These are phyloP conservation scores for Halictus ligatus DNA, from an alignment of 2,888 invertebrate species.

Conservation along the genomic window DNA sequence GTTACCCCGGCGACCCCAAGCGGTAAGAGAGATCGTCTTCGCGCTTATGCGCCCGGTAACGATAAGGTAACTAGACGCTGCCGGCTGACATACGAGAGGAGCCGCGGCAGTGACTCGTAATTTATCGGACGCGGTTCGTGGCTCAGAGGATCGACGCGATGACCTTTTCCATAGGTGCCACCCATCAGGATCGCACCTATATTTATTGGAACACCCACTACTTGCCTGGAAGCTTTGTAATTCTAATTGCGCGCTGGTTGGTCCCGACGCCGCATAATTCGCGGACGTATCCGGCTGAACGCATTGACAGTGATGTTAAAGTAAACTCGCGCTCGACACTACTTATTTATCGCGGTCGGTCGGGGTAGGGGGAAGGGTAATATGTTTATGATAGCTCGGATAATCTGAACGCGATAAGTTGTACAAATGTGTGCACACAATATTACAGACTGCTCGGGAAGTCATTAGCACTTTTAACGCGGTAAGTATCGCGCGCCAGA, in stretches of 20 bases:
- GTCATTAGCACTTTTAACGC: neutral
- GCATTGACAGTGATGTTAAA: neutral
- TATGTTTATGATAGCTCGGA: neutral
- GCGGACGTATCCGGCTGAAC: neutral
- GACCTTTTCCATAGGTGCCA: slow-evolving; percentile 56
- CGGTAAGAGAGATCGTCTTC: neutral
- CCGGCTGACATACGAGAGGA: slow-evolving; percentile 53
- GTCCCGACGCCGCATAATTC: neutral
- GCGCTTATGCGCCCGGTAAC: slow-evolving; percentile 2
- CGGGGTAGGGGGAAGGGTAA: neutral
- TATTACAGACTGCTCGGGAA: neutral
- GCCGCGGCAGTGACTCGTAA: slow-evolving; percentile 40
- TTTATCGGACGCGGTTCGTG: slow-evolving; percentile 48
- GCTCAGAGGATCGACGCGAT: slow-evolving; percentile 38
- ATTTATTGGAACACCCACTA: slow-evolving; percentile 51
- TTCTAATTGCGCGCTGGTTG: neutral
- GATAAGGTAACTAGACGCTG: slow-evolving; percentile 63
- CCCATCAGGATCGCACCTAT: slow-evolving; percentile 53
- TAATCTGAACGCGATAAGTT: slow-evolving; percentile 2
- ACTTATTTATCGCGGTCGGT: neutral
- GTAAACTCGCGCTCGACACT: neutral
- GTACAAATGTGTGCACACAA: neutral
- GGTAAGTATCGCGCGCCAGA: neutral
- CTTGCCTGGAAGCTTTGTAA: slow-evolving; percentile 16
- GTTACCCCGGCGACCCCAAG: slow-evolving; percentile 24